phyloP scores from a whole-genome alignment of 2,797 vertebrate genomes.

The Sciaenops ocellatus region DNA sequence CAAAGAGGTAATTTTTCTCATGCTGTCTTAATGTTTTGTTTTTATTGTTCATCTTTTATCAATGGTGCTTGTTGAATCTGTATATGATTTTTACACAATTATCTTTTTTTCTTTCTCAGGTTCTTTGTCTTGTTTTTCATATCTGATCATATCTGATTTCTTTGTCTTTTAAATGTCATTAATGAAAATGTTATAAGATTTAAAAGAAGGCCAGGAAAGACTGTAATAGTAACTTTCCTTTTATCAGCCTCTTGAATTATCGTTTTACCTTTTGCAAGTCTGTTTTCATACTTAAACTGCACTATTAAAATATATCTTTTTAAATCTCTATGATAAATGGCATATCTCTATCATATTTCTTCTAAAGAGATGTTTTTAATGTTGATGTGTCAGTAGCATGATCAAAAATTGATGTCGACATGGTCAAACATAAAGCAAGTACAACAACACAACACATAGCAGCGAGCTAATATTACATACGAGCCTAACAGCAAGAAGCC shows the following conservation, averaged over 20 bases:
- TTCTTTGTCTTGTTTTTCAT: conserved; percentile 58
- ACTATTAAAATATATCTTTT: conserved; percentile 77
- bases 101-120: conserved; percentile 71
- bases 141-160: conserved; percentile 24
- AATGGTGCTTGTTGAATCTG: conserved; percentile 65
- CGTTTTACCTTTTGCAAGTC: conserved; percentile 45
- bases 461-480: too few relatives aligned
- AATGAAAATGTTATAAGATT: conserved; percentile 49
- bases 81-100: conserved; percentile 21
- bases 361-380: neutral
- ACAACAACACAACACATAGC: too few relatives aligned
- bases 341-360: neutral
- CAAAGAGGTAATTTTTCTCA: neutral
- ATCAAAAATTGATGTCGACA: too few relatives aligned
- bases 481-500: too few relatives aligned
- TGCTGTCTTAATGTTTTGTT: neutral
- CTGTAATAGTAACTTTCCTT: conserved; percentile 33
- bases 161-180: conserved; percentile 53
- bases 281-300: conserved; percentile 72
- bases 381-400: neutral
- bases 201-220: conserved; percentile 36
- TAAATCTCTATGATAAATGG: conserved; percentile 23
- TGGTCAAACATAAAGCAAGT: too few relatives aligned
- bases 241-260: conserved; percentile 59
- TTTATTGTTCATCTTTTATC: conserved; percentile 29